These are phyloP conservation scores for Allophyes oxyacanthae DNA, from an alignment of 2,888 invertebrate species.

Conservation along the genomic window DNA sequence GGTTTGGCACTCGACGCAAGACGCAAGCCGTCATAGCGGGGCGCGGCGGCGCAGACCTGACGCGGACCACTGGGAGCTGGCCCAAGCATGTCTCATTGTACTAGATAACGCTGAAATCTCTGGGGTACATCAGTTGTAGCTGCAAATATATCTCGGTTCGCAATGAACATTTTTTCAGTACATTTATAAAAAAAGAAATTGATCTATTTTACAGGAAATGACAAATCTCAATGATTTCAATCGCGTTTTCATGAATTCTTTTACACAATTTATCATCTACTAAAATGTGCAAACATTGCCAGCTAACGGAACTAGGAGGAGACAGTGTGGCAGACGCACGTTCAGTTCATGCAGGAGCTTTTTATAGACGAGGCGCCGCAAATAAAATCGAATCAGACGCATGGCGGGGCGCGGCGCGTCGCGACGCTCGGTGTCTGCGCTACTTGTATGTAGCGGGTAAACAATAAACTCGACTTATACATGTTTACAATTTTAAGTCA, in stretches of 20 bases:
- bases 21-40: slow-evolving; percentile 49
- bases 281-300: slow-evolving; percentile 5
- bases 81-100: slow-evolving; percentile 33
- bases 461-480: slow-evolving; percentile 45
- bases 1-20: slow-evolving; percentile 66
- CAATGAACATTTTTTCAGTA: neutral
- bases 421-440: slow-evolving; percentile 27
- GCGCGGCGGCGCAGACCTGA: slow-evolving; percentile 24
- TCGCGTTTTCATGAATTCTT: slow-evolving; percentile 2
- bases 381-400: slow-evolving; percentile 78
- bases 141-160: slow-evolving; percentile 20
- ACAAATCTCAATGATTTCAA: neutral
- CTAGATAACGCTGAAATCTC: slow-evolving; percentile 41
- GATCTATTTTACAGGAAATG: slow-evolving; percentile 6
- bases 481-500: slow-evolving; percentile 47
- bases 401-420: slow-evolving; percentile 41
- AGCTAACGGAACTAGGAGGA: slow-evolving; percentile 60
- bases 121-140: slow-evolving; percentile 28
- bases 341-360: slow-evolving; percentile 68
- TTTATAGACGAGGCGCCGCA: slow-evolving; percentile 79
- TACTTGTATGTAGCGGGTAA: slow-evolving; percentile 32
- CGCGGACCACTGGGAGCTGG: slow-evolving; percentile 42
- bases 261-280: neutral
- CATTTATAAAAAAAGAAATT: slow-evolving; percentile 5
- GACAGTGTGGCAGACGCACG: slow-evolving; percentile 78